These are phyloP conservation scores for Psittacula echo DNA, from an alignment of 2,797 vertebrate genomes.

Conservation along the genomic window DNA sequence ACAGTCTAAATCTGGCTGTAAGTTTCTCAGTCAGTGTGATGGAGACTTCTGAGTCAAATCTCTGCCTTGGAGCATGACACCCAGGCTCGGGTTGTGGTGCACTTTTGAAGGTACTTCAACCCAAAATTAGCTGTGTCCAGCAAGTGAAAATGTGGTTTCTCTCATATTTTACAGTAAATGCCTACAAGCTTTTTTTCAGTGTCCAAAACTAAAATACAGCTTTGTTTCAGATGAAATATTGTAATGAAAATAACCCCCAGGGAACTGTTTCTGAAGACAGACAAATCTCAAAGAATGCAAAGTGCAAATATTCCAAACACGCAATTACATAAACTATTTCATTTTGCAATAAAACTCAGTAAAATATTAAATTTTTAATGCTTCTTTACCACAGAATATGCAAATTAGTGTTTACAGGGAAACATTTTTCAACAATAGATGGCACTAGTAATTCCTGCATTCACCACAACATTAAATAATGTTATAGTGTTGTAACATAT, in stretches of 20 bases:
- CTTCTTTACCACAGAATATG: neutral
- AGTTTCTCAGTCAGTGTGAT: neutral
- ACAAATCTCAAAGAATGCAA: neutral
- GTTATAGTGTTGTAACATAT: constrained; percentile 49
- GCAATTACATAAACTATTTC: constrained; percentile 11
- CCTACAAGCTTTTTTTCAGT: neutral
- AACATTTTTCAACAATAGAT: constrained; percentile 67
- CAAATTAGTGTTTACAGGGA: constrained; percentile 22
- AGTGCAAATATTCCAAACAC: neutral
- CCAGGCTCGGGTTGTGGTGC: neutral
- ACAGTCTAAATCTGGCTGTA: neutral
- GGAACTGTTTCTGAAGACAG: neutral
- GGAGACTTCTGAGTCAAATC: neutral
- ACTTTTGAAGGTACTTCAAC: neutral
- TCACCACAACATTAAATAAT: constrained; percentile 32
- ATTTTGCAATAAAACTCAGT: constrained; percentile 29
- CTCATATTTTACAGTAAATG: neutral
- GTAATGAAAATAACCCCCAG: neutral
- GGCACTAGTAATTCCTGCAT: constrained; percentile 71
- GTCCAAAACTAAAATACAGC: neutral
- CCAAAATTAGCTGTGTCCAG: neutral
- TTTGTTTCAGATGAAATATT: neutral
- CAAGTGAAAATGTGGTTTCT: neutral
- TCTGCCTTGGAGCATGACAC: neutral
- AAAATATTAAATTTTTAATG: constrained; percentile 40